phyloP scores from a whole-genome alignment of 2,797 vertebrate species.

The Helostoma temminkii region DNA sequence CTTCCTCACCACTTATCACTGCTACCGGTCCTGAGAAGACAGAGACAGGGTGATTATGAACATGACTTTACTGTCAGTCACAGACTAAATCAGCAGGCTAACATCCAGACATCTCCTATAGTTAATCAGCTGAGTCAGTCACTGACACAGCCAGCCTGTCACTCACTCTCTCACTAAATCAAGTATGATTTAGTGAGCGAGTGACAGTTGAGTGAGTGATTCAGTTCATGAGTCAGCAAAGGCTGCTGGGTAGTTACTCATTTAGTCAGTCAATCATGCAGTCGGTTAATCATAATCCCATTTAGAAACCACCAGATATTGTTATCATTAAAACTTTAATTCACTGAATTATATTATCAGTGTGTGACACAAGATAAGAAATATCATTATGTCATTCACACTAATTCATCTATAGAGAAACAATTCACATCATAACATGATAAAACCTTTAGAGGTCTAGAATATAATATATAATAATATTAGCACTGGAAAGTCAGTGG shows the following conservation, averaged over 20 bases:
- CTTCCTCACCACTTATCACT: constrained; percentile 96
- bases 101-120: neutral
- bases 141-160: too few relatives aligned
- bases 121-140: neutral
- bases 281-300: neutral
- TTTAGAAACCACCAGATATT: neutral
- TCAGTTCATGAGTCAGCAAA: neutral
- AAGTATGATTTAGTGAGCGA: neutral
- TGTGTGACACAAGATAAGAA: too few relatives aligned
- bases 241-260: neutral
- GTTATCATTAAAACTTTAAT: too few relatives aligned
- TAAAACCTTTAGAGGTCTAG: too few relatives aligned
- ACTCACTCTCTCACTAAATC: neutral
- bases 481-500: too few relatives aligned
- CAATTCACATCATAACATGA: too few relatives aligned
- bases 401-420: too few relatives aligned
- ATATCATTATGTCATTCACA: too few relatives aligned
- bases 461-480: too few relatives aligned
- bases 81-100: neutral
- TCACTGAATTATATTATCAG: too few relatives aligned
- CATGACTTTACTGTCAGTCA: neutral
- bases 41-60: neutral
- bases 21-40: constrained; percentile 89
- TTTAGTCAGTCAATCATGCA: neutral
- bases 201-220: too few relatives aligned